A percentile compares a stretch with the other conserved stretches of the same genome.
phyloP scores from a whole-genome alignment of 2,113 vertebrate genomes.

The Globicephala melas region DNA sequence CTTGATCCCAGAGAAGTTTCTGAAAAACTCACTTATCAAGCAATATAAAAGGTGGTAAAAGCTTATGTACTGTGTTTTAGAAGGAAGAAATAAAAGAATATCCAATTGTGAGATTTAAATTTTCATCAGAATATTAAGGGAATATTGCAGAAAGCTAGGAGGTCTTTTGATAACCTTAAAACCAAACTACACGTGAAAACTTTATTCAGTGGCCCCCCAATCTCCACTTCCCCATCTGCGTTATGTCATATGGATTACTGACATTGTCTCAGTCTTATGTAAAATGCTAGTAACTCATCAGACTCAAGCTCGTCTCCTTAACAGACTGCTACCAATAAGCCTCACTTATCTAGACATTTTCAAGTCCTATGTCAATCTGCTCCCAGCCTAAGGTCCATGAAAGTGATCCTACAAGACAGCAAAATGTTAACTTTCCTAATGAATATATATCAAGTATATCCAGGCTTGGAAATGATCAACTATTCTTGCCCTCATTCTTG shows the following conservation, averaged over 20 bases:
- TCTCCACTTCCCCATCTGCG: background rate
- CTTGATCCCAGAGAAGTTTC: background rate
- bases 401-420: background rate
- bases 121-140: background rate
- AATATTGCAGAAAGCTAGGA: background rate
- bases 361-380: background rate
- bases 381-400: background rate
- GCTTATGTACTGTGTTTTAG: background rate
- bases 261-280: background rate
- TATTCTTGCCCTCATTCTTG: background rate
- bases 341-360: background rate
- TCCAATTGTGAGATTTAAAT: background rate
- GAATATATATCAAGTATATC: background rate
- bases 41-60: background rate
- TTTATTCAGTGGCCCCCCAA: background rate
- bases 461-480: background rate
- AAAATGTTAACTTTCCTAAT: background rate
- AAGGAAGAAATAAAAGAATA: slow-evolving; percentile 4
- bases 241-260: background rate
- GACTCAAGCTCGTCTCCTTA: background rate
- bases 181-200: background rate
- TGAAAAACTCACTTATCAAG: background rate
- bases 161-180: background rate
- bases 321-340: background rate
- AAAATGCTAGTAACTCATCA: background rate